Conservation (phyloP, 1,140 invertebrate species). For the Pollicipes pollicipes region DNA sequence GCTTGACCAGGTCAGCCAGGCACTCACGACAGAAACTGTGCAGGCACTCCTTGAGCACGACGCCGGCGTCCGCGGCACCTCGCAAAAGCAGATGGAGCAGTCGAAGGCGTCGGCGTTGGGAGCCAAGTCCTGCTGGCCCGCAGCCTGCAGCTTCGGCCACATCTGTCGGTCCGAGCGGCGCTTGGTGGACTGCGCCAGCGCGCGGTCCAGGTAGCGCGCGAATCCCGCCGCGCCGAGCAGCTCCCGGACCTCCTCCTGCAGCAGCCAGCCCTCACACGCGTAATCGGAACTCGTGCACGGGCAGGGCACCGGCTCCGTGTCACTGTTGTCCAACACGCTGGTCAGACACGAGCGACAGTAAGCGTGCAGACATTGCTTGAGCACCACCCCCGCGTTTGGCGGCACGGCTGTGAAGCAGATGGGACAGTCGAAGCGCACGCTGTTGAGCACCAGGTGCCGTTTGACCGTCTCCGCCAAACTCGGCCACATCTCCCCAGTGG, state of each 20-base stretch:
- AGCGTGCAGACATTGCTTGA: slow-evolving; percentile 72
- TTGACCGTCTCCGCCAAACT: background rate
- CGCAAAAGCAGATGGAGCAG: slow-evolving; percentile 65
- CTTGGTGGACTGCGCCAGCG: background rate
- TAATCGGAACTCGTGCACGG: background rate
- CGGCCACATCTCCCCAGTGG: background rate
- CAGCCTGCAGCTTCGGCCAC: background rate
- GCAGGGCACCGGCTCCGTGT: background rate
- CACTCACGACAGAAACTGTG: slow-evolving; percentile 72
- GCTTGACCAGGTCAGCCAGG: slow-evolving; percentile 52
- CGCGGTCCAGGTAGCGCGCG: background rate
- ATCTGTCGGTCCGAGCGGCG: background rate
- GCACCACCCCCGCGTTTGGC: slow-evolving; percentile 48
- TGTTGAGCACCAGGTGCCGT: slow-evolving; percentile 40
- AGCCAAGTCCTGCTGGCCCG: slow-evolving; percentile 31
- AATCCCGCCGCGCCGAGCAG: background rate
- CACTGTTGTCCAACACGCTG: background rate
- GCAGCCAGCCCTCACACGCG: background rate
- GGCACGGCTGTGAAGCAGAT: slow-evolving; percentile 56
- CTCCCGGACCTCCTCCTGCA: background rate
- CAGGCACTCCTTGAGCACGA: slow-evolving; percentile 68
- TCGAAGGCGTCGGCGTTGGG: slow-evolving; percentile 52
- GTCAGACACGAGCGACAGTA: slow-evolving; percentile 50
- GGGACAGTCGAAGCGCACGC: slow-evolving; percentile 57
- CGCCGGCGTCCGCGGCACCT: slow-evolving; percentile 45